Percentiles rank a stretch among this genome's conserved stretches.
Conservation (phyloP, 1,140 invertebrate species). For the Diabrotica virgifera region DNA sequence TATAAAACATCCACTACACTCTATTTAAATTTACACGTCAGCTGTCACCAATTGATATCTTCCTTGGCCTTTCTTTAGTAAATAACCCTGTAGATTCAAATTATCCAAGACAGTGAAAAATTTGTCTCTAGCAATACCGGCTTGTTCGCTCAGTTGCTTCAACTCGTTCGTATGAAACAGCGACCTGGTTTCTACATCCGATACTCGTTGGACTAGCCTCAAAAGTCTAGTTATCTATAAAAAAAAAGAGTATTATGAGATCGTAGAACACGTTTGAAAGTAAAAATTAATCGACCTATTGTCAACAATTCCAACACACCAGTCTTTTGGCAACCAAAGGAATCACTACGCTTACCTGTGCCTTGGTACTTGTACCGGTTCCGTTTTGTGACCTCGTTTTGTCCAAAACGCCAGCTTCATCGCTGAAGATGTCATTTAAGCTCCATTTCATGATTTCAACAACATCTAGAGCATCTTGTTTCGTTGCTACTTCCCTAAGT, state of each 20-base stretch:
- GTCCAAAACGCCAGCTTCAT: conserved; percentile 67
- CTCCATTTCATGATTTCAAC: conserved; percentile 82
- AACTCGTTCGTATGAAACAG: conserved; percentile 77
- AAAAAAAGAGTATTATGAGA: not conserved
- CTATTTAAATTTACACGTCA: conserved; percentile 6
- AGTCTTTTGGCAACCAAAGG: not conserved
- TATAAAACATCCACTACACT: no score
- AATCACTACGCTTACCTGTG: conserved; percentile 53
- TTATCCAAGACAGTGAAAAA: conserved; percentile 67
- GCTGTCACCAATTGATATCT: conserved; percentile 62
- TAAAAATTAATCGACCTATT: no score
- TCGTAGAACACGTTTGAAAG: not conserved
- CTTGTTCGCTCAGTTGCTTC: conserved; percentile 63
- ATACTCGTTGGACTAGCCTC: conserved; percentile 62
- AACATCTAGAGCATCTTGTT: conserved; percentile 79
- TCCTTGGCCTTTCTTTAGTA: conserved; percentile 79
- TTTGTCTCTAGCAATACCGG: conserved; percentile 58
- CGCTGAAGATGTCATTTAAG: conserved; percentile 71
- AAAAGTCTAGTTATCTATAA: conserved; percentile 75
- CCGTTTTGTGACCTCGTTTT: conserved; percentile 69
- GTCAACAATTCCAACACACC: no score
- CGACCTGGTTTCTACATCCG: conserved; percentile 61
- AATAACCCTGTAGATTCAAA: conserved; percentile 80
- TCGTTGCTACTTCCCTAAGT: conserved; percentile 74
- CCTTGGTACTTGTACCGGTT: conserved; percentile 68